Evolutionary conservation across 2,113 vertebrate species (phyloP).

Genomic region (Potamarius usumacintae): DNA sequence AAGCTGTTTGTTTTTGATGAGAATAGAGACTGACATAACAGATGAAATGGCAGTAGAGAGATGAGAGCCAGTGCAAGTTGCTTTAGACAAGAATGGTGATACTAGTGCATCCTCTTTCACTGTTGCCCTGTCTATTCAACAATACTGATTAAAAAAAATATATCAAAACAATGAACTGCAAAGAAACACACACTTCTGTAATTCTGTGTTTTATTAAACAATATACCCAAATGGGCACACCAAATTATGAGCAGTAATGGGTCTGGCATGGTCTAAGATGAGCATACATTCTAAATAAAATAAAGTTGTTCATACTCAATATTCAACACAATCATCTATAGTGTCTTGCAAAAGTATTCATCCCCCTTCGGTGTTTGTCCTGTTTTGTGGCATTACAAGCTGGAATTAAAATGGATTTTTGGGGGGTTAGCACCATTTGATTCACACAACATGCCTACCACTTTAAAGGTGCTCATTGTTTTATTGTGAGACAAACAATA

Average conservation of each 20-base stretch:
- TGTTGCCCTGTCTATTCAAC: slow-evolving; percentile 14
- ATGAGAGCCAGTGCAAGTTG: slow-evolving; percentile 23
- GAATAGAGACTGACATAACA: slow-evolving; percentile 12
- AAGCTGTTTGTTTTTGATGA: not conserved
- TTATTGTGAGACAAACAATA: too few species aligned
- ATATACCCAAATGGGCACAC: not conserved
- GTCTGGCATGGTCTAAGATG: not conserved
- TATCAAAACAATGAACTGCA: not conserved
- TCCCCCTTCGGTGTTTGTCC: too few species aligned
- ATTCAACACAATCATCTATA: not conserved
- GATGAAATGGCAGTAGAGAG: slow-evolving; percentile 6
- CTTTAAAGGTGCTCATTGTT: too few species aligned
- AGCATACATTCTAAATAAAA: not conserved
- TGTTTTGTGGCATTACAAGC: too few species aligned
- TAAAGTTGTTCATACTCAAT: not conserved
- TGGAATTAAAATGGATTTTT: too few species aligned
- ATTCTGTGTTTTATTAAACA: too few species aligned
- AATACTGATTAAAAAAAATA: not conserved
- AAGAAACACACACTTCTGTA: not conserved
- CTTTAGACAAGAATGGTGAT: not conserved
- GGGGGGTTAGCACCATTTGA: too few species aligned
- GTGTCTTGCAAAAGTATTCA: too few species aligned
- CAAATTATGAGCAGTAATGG: not conserved
- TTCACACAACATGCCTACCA: too few species aligned
- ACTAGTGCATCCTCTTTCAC: not conserved